phyloP scores from a whole-genome alignment of 2,113 vertebrate species.

The mouse (Mus musculus) region GRCm39 chr12:119430501-119431000 shows the following conservation, averaged over 20 bases:
- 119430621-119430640: constrained; percentile 1
- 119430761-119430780: constrained; percentile 60
- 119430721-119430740: constrained; percentile 27
- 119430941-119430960: constrained; percentile 69
- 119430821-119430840: constrained; percentile 59
- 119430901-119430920: constrained; percentile 24
- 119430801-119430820: constrained; percentile 56
- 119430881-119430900: neutral
- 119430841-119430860: constrained; percentile 71
- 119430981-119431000: constrained; percentile 47
- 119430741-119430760: constrained; percentile 56
- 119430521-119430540: neutral
- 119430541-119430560: neutral
- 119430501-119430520: neutral
- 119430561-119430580: neutral
- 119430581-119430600: neutral
- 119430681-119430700: constrained; percentile 70
- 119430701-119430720: constrained; percentile 67
- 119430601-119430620: neutral
- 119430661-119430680: constrained; percentile 78
- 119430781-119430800: constrained; percentile 70
- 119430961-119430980: constrained; percentile 64
- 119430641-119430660: constrained; percentile 37
- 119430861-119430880: constrained; percentile 62
- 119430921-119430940: constrained; percentile 57